Evolutionary conservation across 23 tunicate species (phyloP).

Genomic region (Styela plicata): DNA sequence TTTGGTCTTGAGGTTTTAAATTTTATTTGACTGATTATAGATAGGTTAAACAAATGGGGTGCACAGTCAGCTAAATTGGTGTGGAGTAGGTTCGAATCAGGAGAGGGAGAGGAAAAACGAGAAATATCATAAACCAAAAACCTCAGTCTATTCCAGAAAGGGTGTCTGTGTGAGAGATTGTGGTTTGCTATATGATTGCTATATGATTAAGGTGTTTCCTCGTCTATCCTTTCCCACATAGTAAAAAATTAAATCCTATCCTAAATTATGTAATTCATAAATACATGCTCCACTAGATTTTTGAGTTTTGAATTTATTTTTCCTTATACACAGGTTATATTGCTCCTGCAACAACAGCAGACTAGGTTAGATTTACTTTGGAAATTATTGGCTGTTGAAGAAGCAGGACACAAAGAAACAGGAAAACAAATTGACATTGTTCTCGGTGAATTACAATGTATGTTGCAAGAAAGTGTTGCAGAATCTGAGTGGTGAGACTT

Average conservation of each 20-base stretch:
- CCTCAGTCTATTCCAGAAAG: too few species aligned
- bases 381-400: conserved; percentile 5
- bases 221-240: too few species aligned
- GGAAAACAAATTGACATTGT: conserved; percentile 4
- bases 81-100: too few species aligned
- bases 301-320: not conserved
- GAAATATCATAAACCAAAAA: too few species aligned
- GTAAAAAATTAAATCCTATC: too few species aligned
- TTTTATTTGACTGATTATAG: too few species aligned
- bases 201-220: not conserved
- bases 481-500: conserved; percentile 10
- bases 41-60: too few species aligned
- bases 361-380: conserved; percentile 8
- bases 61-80: too few species aligned
- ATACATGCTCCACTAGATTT: not conserved
- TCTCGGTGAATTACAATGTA: not conserved
- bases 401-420: conserved; percentile 14
- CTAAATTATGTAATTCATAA: not conserved
- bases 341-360: conserved; percentile 2
- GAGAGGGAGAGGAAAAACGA: too few species aligned
- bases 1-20: too few species aligned
- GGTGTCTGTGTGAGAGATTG: not conserved
- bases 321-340: conserved; percentile 11
- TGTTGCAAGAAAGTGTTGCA: not conserved
- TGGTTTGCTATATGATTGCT: not conserved